phyloP scores from a whole-genome alignment of 2,888 invertebrate genomes.

The Hemithea aestivaria region DNA sequence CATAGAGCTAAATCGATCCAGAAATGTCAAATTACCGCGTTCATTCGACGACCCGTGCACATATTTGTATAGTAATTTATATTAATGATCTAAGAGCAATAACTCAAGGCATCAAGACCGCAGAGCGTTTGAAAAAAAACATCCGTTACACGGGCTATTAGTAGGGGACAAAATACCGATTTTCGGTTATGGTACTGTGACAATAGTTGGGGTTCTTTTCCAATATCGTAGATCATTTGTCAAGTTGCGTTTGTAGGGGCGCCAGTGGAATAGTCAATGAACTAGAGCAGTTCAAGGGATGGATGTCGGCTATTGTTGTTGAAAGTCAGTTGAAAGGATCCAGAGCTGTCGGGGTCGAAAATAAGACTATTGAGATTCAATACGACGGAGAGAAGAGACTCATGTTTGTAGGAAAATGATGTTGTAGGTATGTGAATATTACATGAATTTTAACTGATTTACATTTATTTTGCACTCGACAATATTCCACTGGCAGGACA shows the following conservation, averaged over 20 bases:
- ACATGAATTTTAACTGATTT: too few species aligned
- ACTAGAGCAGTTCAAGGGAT: conserved; percentile 23
- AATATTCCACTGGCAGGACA: too few species aligned
- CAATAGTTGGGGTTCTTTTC: conserved; percentile 57
- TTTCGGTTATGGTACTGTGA: conserved; percentile 40
- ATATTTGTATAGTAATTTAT: conserved; percentile 5
- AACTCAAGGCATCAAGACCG: conserved; percentile 14
- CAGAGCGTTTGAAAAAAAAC: conserved; percentile 31
- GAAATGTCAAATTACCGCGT: conserved; percentile 5
- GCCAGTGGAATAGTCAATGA: conserved; percentile 52
- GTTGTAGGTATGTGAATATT: too few species aligned
- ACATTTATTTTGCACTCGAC: too few species aligned
- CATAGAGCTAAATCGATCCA: conserved; percentile 1
- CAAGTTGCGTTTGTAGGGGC: conserved; percentile 57
- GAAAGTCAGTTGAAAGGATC: too few species aligned
- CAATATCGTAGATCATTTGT: conserved; percentile 71
- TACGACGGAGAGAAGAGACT: too few species aligned
- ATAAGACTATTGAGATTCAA: too few species aligned
- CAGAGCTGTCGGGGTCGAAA: too few species aligned
- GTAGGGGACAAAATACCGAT: conserved; percentile 34
- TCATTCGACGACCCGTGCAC: conserved; percentile 1
- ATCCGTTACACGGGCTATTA: conserved; percentile 46
- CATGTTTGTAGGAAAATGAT: too few species aligned
- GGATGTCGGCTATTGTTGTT: conserved; percentile 9
- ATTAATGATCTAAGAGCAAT: conserved; percentile 11